These are phyloP conservation scores for Pandemis heparana DNA, from an alignment of 2,888 invertebrate genomes.

Conservation along the genomic window DNA sequence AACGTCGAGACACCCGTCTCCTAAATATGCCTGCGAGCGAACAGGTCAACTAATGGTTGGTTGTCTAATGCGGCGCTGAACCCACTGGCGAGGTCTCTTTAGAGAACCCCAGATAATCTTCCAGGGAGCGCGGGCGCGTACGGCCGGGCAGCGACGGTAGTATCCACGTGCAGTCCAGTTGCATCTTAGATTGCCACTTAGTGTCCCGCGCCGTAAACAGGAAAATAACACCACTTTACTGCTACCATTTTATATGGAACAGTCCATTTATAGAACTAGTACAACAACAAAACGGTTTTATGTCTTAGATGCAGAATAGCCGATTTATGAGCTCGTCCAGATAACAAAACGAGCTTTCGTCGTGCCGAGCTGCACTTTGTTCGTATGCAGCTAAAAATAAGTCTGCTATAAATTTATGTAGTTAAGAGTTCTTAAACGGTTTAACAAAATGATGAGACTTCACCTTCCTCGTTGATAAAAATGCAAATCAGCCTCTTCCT, in stretches of 20 bases:
- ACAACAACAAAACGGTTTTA: conserved; percentile 43
- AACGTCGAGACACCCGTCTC: too few relatives aligned
- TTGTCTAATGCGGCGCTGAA: too few relatives aligned
- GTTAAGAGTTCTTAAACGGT: conserved; percentile 29
- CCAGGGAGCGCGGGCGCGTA: not conserved
- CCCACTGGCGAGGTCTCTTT: too few relatives aligned
- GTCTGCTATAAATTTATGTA: conserved; percentile 41
- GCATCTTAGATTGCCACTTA: conserved; percentile 42
- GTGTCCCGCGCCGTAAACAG: conserved; percentile 45
- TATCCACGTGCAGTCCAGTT: conserved; percentile 42
- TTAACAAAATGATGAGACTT: conserved; percentile 56
- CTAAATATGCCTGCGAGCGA: too few relatives aligned
- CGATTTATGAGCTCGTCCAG: conserved; percentile 10
- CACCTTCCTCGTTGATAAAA: conserved; percentile 81
- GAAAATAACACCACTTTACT: conserved; percentile 46
- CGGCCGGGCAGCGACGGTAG: not conserved
- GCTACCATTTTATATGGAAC: conserved; percentile 44
- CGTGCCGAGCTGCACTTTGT: conserved; percentile 4
- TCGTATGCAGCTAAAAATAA: conserved; percentile 38
- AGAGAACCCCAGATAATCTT: too few relatives aligned
- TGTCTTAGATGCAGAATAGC: conserved; percentile 33
- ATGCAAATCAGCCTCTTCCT: conserved; percentile 83
- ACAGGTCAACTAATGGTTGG: too few relatives aligned
- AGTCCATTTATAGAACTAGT: conserved; percentile 45
- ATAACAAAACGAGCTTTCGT: conserved; percentile 29